A percentile compares a stretch with the other conserved stretches of the same genome.
Conservation (phyloP, 2,888 invertebrate genomes). For the Sesia bembeciformis region DNA sequence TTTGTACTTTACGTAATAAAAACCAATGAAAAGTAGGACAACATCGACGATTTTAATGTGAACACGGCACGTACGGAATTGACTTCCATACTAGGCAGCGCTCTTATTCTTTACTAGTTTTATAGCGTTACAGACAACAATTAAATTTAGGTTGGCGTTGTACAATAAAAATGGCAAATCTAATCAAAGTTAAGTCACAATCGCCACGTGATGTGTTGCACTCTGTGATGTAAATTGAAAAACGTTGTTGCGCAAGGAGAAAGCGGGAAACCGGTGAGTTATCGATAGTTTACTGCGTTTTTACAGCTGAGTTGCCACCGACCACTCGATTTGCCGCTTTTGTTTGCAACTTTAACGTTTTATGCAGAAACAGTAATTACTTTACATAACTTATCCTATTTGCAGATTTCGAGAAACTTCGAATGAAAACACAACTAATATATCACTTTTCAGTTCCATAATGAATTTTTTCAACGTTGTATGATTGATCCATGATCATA, state of each 20-base stretch:
- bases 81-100: slow-evolving; percentile 16
- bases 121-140: slow-evolving; percentile 6
- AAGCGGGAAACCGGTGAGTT: slow-evolving; percentile 48
- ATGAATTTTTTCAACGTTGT: too few relatives aligned
- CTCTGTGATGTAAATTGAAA: slow-evolving; percentile 45
- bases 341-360: too few relatives aligned
- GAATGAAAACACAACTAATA: too few relatives aligned
- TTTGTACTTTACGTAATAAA: slow-evolving; percentile 26
- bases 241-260: slow-evolving; percentile 50
- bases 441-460: too few relatives aligned
- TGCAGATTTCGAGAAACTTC: too few relatives aligned
- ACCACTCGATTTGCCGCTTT: too few relatives aligned
- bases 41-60: slow-evolving; percentile 12
- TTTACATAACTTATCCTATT: too few relatives aligned
- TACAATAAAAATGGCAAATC: slow-evolving; percentile 11
- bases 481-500: too few relatives aligned
- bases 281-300: slow-evolving; percentile 37
- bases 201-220: slow-evolving; percentile 14
- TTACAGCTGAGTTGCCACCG: slow-evolving; percentile 9
- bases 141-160: slow-evolving; percentile 16
- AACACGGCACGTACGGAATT: slow-evolving; percentile 19
- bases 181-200: not conserved
- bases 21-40: slow-evolving; percentile 32
- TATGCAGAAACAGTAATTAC: too few relatives aligned
- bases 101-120: slow-evolving; percentile 20